These are phyloP conservation scores for Lacerta viridis DNA, from an alignment of 2,797 vertebrate genomes.

Conservation along the genomic window DNA sequence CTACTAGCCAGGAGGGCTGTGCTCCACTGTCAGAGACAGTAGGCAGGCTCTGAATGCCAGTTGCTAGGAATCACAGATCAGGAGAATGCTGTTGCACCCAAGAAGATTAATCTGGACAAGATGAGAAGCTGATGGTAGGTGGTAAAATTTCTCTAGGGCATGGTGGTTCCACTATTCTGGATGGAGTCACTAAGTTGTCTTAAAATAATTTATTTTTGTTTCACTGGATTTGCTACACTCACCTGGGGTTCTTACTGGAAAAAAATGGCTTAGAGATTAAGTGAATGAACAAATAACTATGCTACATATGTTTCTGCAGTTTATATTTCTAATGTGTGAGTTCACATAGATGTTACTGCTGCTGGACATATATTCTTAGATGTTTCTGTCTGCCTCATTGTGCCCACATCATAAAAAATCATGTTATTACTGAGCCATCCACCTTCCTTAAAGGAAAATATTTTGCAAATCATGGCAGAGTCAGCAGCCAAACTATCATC, in stretches of 20 bases:
- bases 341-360: not conserved
- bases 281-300: not conserved
- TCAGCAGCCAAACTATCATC: constrained; percentile 34
- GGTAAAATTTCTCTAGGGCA: not conserved
- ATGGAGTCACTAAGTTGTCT: not conserved
- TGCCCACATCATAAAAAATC: constrained; percentile 29
- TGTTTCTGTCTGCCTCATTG: constrained; percentile 15
- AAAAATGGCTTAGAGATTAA: not conserved
- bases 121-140: not conserved
- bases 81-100: no score
- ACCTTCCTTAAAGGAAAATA: constrained; percentile 54
- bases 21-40: no score
- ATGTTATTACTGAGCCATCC: constrained; percentile 40
- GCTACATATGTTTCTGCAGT: constrained; percentile 8
- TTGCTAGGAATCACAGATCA: no score
- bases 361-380: constrained; percentile 31
- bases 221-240: not conserved
- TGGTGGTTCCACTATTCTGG: not conserved
- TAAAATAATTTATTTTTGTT: not conserved
- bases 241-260: not conserved
- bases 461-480: constrained; percentile 50
- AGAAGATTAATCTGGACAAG: not conserved
- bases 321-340: not conserved
- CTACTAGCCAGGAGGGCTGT: no score
- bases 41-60: no score